A percentile compares a stretch with the other conserved stretches of the same genome.
Conservation (phyloP, 2,888 invertebrate species). For the Stratiomys singularior region DNA sequence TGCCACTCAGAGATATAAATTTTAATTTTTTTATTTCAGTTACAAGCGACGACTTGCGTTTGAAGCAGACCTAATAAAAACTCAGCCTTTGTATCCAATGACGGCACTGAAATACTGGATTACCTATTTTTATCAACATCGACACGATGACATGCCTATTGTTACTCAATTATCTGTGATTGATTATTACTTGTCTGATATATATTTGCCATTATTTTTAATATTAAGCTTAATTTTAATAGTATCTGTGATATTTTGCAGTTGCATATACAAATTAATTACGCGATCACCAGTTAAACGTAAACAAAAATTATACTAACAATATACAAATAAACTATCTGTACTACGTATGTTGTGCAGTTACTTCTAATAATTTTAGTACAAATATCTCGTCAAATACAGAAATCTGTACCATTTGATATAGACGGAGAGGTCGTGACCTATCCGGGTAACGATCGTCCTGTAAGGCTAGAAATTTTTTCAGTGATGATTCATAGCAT, state of each 20-base stretch:
- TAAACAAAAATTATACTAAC: background rate
- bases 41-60: constrained; percentile 29
- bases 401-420: no score
- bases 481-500: no score
- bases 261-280: constrained; percentile 6
- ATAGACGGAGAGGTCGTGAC: no score
- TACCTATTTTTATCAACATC: constrained; percentile 32
- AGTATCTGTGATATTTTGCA: constrained; percentile 12
- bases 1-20: no score
- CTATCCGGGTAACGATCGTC: no score
- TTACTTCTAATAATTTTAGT: no score
- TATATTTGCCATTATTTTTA: constrained; percentile 37
- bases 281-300: background rate
- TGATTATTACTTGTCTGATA: constrained; percentile 45
- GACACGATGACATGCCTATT: constrained; percentile 1
- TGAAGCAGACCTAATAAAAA: constrained; percentile 35
- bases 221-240: constrained; percentile 21
- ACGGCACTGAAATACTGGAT: constrained; percentile 46
- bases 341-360: no score
- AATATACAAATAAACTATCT: background rate
- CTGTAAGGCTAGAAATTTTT: no score
- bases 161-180: background rate
- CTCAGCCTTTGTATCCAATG: constrained; percentile 40
- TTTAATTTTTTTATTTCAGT: constrained; percentile 23
- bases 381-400: no score